phyloP scores from a whole-genome alignment of 2,797 vertebrate species.

The Pelobates cultripes region DNA sequence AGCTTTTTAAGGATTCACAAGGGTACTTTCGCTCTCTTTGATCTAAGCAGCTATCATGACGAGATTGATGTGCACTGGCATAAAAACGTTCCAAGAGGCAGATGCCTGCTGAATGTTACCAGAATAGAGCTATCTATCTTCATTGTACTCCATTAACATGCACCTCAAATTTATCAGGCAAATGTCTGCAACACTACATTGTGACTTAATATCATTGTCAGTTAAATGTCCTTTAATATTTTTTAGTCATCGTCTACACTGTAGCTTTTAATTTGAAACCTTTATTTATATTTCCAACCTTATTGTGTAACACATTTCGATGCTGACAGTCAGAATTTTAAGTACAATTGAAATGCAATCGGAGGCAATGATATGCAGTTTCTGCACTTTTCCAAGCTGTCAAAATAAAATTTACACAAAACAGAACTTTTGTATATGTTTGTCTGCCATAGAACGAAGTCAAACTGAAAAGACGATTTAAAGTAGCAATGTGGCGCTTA shows the following conservation, averaged over 20 bases:
- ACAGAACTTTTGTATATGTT: conserved; percentile 24
- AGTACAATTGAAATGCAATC: conserved; percentile 19
- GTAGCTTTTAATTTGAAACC: conserved; percentile 54
- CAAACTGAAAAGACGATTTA: conserved; percentile 1
- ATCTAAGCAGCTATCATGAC: conserved; percentile 62
- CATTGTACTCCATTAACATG: conserved; percentile 73
- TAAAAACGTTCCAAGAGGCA: conserved; percentile 67
- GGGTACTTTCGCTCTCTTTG: conserved; percentile 67
- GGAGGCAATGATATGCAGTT: conserved; percentile 16
- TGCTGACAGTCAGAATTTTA: conserved; percentile 24
- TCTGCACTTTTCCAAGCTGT: conserved; percentile 39
- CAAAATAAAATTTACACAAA: conserved; percentile 44
- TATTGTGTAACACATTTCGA: conserved; percentile 30
- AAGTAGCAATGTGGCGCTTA: neutral
- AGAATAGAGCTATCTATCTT: conserved; percentile 75
- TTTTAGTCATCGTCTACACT: conserved; percentile 60
- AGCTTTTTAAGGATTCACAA: conserved; percentile 72
- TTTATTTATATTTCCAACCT: conserved; percentile 46
- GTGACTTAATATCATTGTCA: conserved; percentile 69
- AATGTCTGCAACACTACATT: conserved; percentile 63
- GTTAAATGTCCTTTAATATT: conserved; percentile 68
- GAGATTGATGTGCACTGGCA: conserved; percentile 73
- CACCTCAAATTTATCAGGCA: conserved; percentile 69
- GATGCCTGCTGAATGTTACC: conserved; percentile 63
- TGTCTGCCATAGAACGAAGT: neutral